phyloP scores from a whole-genome alignment of 2,888 invertebrate genomes.

The Trileptium ribeirensis region DNA sequence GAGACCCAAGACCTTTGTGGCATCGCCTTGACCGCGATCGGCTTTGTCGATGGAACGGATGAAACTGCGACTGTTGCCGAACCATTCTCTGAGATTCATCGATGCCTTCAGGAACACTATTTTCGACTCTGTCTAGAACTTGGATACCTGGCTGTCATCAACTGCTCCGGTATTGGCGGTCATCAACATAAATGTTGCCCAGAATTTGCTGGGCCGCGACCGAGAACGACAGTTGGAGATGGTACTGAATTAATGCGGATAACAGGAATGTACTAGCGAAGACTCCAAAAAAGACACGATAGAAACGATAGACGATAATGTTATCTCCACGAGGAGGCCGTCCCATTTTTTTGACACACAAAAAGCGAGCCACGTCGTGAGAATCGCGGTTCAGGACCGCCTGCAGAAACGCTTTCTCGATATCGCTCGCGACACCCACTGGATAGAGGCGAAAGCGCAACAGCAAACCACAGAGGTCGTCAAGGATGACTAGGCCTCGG shows the following conservation, averaged over 20 bases:
- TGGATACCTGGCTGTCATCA: background rate
- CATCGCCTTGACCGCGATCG: background rate
- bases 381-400: slow-evolving; percentile 28
- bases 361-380: slow-evolving; percentile 26
- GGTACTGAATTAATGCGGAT: slow-evolving; percentile 26
- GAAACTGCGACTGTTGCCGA: background rate
- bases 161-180: background rate
- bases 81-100: slow-evolving; percentile 10
- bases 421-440: slow-evolving; percentile 23
- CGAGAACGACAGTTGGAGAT: background rate
- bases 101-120: background rate
- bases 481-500: slow-evolving; percentile 28
- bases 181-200: background rate
- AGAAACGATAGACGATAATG: slow-evolving; percentile 32
- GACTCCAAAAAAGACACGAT: slow-evolving; percentile 35
- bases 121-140: background rate
- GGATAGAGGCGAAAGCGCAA: slow-evolving; percentile 29
- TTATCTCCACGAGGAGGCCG: slow-evolving; percentile 27
- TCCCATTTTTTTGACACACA: background rate
- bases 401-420: slow-evolving; percentile 30
- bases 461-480: slow-evolving; percentile 25
- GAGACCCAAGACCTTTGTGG: background rate
- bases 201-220: background rate
- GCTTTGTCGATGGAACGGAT: background rate
- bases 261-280: slow-evolving; percentile 31